phyloP scores from a whole-genome alignment of 2,113 vertebrate species.

The Campylorhamphus procurvoides region DNA sequence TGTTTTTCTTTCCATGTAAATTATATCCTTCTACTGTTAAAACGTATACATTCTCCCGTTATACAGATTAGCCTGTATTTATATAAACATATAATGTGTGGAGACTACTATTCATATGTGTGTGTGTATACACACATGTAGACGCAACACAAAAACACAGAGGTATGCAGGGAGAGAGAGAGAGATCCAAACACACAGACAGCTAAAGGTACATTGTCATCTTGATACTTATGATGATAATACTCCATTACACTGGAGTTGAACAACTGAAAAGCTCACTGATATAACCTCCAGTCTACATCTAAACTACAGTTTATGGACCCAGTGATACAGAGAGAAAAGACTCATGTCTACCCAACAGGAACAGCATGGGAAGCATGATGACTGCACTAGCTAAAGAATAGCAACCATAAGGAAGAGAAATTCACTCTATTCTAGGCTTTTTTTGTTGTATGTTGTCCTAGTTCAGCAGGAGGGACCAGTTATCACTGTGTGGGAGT shows the following conservation, averaged over 20 bases:
- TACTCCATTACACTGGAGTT: not conserved
- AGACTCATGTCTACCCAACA: fast-evolving
- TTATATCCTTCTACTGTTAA: not conserved
- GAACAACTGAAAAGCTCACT: not conserved
- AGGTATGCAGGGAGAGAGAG: not conserved
- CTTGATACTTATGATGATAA: not conserved
- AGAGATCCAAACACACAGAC: not conserved
- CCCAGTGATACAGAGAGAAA: not conserved
- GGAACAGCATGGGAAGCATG: fast-evolving
- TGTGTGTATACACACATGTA: not conserved
- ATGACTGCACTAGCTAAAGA: not conserved
- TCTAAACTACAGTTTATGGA: not conserved
- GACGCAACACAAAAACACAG: not conserved
- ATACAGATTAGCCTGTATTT: not conserved
- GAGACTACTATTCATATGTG: not conserved
- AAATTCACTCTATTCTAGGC: not conserved
- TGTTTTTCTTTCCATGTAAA: not conserved
- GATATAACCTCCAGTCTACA: not conserved
- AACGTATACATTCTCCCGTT: not conserved
- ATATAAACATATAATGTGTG: not conserved
- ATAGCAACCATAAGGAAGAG: not conserved
- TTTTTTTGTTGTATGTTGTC: not conserved
- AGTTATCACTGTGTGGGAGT: too few species aligned
- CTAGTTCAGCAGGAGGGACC: too few species aligned
- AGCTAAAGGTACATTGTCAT: not conserved